phyloP scores from a whole-genome alignment of 1,140 invertebrate species.

The Parasteatoda tepidariorum region DNA sequence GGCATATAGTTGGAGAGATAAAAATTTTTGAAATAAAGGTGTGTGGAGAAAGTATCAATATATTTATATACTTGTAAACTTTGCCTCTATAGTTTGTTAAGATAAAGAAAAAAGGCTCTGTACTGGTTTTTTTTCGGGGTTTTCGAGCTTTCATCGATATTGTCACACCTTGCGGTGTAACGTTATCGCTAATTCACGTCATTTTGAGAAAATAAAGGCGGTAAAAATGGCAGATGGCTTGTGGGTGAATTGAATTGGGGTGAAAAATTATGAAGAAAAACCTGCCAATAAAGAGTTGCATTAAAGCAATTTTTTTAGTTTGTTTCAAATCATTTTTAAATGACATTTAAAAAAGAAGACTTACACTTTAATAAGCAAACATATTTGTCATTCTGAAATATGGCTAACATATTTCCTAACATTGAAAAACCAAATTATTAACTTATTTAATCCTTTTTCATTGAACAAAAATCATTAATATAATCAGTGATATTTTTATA shows the following conservation, averaged over 20 bases:
- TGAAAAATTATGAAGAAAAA: background rate
- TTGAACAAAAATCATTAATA: too few species aligned
- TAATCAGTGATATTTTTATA: too few species aligned
- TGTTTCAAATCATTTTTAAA: too few species aligned
- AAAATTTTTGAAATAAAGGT: constrained; percentile 24
- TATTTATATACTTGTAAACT: constrained; percentile 37
- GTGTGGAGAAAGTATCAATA: constrained; percentile 28
- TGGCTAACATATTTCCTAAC: too few species aligned
- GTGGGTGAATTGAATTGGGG: constrained; percentile 3
- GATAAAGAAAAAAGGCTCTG: background rate
- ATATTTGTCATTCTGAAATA: too few species aligned
- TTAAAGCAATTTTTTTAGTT: too few species aligned
- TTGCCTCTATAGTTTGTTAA: background rate
- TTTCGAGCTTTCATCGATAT: background rate
- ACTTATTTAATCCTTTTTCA: too few species aligned
- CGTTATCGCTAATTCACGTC: constrained; percentile 19
- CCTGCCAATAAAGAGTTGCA: too few species aligned
- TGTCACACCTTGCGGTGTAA: too few species aligned
- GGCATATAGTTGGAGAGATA: constrained; percentile 10
- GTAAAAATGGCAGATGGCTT: constrained; percentile 6
- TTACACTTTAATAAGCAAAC: too few species aligned
- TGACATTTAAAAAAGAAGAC: too few species aligned
- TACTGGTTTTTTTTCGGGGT: background rate
- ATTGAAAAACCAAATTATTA: too few species aligned
- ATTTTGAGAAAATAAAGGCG: background rate